Base-by-base conservation (phyloP, 2,797 vertebrate genomes). In the Oreonectes daqikongensis region DNA sequence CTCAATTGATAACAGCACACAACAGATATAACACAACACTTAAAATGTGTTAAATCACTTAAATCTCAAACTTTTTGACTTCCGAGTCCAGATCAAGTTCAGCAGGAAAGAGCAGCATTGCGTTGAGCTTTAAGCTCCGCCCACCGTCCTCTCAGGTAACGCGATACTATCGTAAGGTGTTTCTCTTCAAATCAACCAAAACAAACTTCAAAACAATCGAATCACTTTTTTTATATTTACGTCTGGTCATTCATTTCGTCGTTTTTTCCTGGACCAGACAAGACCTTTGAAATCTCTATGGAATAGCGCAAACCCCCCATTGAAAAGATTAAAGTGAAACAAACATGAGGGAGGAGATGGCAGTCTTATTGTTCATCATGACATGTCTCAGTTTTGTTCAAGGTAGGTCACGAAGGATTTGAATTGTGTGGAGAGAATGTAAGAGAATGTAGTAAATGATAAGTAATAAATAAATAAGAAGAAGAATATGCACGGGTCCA, bases 371-470 rank as follows among this genome's bases (percentile, higher is more conserved):
- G 20, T 60, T 15, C 24, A 0, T 72, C 24, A 0, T 72, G 1
- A 17, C 55, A 32, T 60, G 55, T 32, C 11, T 72, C 40, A 17
- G 12, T 72, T 30, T 72, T 3, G 24, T 18, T 57, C 22, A 28
- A 30, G 69, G 69, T 71, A 71, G 40, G 68, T 70, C 52, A 22
- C 9, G 26, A 4, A 44, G 18, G 4, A n/a, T 28, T 28, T 14
- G n/a, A 9, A 44, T 10, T 6, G 17, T 26, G 5, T 24, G 1
- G 0, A 26, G 1, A 20, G 17, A 8, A 46, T 26, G 40, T 44
- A 28, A n/a, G n/a, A n/a, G n/a, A n/a, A n/a, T n/a, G n/a, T n/a
- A n/a, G n/a, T n/a, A n/a, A n/a, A n/a, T n/a, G n/a, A n/a, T n/a
- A n/a, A n/a, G n/a, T n/a, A n/a, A n/a, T n/a, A n/a, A n/a, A n/a